Evolutionary conservation across 1,140 invertebrate genomes (phyloP), one percentile per base, ranked within the genome.

Genomic region (Steinernema feltiae): DNA sequence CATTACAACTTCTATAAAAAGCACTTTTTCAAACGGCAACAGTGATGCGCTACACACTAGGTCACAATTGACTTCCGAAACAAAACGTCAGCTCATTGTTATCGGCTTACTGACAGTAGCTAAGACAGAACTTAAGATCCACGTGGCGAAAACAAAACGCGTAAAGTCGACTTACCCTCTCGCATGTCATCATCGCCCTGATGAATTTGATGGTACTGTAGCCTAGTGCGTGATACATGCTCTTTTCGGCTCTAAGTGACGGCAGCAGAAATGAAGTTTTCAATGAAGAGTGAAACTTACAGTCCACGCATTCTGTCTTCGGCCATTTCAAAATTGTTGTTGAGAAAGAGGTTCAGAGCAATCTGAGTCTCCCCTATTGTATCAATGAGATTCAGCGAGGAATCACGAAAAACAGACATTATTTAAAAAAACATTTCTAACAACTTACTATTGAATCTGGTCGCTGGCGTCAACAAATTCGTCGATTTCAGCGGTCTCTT

Each of bases 211-310:
- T 94, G 18, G 94, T 93, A 0, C 92, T 90, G 78, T 92, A 90
- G 0, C 94, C 94, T n/a, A 97, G 87, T 0, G 94, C 91, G 88
- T 97, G 95, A 85, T 97, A 97, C 88, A 96, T 91, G 80, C 93
- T 95, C 35, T 89, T 90, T 32, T 91, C 89, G 21, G 92, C 90
- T 90, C 92, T 93, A 85, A 76, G 89, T 89, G 30, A 15, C 73
- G 32, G 41, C 18, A 24, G 69, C 3, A n/a, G 48, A 3, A 31
- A 29, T 1, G 29, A 77, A 21, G 17, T n/a, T 21, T 29, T 32
- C n/a, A 53, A 80, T 24, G 30, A 71, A 46, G 21, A 7, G 29
- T 12, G 27, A 30, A 70, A 79, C 85, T 84, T 80, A 92, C 92
- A 91, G 92, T 76, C 92, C 92, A 83, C 90, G 89, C 87, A 94